Evolutionary conservation across 1,140 invertebrate species (phyloP).

Genomic region (Magallana angulata): DNA sequence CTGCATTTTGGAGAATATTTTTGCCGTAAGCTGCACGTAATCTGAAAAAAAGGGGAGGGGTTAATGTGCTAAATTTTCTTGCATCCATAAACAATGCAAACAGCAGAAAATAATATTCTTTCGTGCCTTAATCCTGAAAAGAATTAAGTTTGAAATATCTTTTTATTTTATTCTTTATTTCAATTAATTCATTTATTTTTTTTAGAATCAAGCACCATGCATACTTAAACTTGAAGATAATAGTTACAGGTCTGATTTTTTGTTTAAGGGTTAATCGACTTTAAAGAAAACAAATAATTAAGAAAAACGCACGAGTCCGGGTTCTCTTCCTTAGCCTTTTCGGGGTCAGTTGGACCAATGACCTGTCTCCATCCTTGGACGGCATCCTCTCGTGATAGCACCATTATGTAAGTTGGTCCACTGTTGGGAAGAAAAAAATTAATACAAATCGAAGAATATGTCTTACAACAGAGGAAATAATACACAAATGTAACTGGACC

Average conservation of each 20-base stretch:
- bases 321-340: constrained; percentile 73
- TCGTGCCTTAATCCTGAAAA: too few relatives aligned
- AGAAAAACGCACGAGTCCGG: constrained; percentile 74
- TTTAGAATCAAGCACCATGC: too few relatives aligned
- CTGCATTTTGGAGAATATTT: constrained; percentile 75
- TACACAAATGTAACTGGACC: too few relatives aligned
- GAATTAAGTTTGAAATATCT: too few relatives aligned
- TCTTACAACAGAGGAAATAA: too few relatives aligned
- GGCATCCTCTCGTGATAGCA: constrained; percentile 77
- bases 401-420: constrained; percentile 78
- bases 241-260: too few relatives aligned
- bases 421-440: constrained; percentile 61
- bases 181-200: too few relatives aligned
- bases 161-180: too few relatives aligned
- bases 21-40: constrained; percentile 75
- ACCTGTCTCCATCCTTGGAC: constrained; percentile 76
- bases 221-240: too few relatives aligned
- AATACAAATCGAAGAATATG: background rate
- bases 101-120: too few relatives aligned
- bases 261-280: too few relatives aligned
- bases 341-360: constrained; percentile 77
- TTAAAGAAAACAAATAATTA: background rate
- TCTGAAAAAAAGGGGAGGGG: constrained; percentile 61
- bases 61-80: background rate
- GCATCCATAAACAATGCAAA: too few relatives aligned